A percentile compares a stretch with the other conserved stretches of the same genome.
Evolutionary conservation across 2,113 vertebrate species (phyloP).

Genomic region (Potamarius usumacintae): DNA sequence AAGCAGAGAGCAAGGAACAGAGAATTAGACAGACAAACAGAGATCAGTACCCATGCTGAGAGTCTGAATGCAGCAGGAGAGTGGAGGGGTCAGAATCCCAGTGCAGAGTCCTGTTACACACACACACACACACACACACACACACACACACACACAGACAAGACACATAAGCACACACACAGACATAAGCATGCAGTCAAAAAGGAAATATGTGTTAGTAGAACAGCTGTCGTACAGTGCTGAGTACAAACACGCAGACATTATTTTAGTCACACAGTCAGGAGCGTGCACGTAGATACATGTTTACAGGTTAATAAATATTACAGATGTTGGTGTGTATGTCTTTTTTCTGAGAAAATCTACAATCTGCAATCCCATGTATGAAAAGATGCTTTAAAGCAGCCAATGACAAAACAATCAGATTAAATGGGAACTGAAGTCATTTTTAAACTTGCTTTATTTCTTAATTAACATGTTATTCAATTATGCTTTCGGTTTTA

Average conservation of each 20-base stretch:
- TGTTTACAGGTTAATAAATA: conserved; percentile 3
- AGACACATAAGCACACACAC: not conserved
- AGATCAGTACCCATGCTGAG: conserved; percentile 91
- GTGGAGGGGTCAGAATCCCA: conserved; percentile 99
- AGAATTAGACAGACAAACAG: conserved; percentile 17
- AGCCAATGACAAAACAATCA: not conserved
- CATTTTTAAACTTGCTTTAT: no score
- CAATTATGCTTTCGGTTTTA: no score
- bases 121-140: conserved; percentile 51
- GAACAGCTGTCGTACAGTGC: conserved; percentile 17
- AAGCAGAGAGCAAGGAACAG: conserved; percentile 41
- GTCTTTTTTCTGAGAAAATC: not conserved
- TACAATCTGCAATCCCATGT: not conserved
- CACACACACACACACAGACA: conserved; percentile 26
- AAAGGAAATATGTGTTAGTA: conserved; percentile 43
- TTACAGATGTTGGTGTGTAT: not conserved
- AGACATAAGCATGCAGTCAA: conserved; percentile 44
- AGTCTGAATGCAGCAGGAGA: conserved; percentile 99
- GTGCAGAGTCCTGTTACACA: conserved; percentile 93
- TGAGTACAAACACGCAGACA: conserved; percentile 30
- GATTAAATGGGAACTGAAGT: no score
- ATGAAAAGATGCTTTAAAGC: not conserved
- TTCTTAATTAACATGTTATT: no score
- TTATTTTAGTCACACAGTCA: not conserved
- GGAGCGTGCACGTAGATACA: not conserved